A percentile compares a stretch with the other conserved stretches of the same genome.
These are phyloP conservation scores for Bombyx mandarina DNA, from an alignment of 1,140 invertebrate genomes.

Conservation along the genomic window DNA sequence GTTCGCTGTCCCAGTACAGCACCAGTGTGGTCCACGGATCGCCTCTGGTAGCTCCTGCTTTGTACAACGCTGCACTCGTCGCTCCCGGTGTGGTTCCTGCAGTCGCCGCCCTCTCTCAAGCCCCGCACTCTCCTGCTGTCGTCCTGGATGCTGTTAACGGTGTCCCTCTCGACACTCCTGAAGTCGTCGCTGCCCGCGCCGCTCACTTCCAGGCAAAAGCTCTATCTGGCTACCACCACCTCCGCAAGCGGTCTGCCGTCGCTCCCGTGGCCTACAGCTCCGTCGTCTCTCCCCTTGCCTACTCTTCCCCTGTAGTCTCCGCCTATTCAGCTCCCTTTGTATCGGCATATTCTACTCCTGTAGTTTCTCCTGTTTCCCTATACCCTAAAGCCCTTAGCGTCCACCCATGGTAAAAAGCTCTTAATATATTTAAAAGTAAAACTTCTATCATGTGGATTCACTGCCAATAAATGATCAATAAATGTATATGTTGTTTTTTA, in stretches of 20 bases:
- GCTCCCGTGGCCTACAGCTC: constrained; percentile 36
- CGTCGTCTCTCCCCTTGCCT: constrained; percentile 31
- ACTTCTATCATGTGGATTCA: no score
- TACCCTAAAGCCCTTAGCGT: constrained; percentile 43
- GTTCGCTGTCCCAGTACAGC: constrained; percentile 58
- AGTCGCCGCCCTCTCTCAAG: constrained; percentile 38
- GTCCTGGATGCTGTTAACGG: constrained; percentile 47
- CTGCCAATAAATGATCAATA: no score
- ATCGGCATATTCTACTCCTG: constrained; percentile 20
- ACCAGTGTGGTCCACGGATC: constrained; percentile 47
- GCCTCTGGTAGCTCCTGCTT: constrained; percentile 21
- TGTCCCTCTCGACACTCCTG: constrained; percentile 61
- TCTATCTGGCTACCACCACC: constrained; percentile 45
- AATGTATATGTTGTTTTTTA: no score
- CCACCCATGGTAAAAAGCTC: constrained; percentile 41
- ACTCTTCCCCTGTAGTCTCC: constrained; percentile 25
- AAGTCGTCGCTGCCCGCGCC: constrained; percentile 63
- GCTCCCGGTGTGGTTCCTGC: constrained; percentile 30
- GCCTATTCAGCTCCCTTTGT: constrained; percentile 15
- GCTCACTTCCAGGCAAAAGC: constrained; percentile 61
- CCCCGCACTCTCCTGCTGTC: constrained; percentile 49
- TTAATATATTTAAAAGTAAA: no score
- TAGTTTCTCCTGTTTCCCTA: constrained; percentile 21
- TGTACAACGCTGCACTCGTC: constrained; percentile 19
- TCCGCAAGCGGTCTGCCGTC: constrained; percentile 49